Percentiles rank a stretch among this genome's conserved stretches.
Evolutionary conservation across 2,888 invertebrate species (phyloP).

Genomic region (Caenorhabditis sulstoni): DNA sequence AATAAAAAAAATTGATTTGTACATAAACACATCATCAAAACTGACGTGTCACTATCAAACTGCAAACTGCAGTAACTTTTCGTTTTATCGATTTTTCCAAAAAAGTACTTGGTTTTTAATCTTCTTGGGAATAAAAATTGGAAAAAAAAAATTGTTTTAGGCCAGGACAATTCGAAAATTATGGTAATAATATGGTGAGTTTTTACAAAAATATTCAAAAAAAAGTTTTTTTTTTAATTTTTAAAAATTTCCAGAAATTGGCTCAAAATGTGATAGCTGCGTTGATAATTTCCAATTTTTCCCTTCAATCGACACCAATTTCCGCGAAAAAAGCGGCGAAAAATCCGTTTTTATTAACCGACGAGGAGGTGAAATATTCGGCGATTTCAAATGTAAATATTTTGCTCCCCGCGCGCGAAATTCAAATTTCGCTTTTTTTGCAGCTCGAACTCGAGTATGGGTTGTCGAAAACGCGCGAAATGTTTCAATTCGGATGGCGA

Average conservation of each 20-base stretch:
- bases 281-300: not conserved
- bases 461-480: conserved; percentile 70
- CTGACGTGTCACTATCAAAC: conserved; percentile 28
- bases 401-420: not conserved
- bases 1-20: not conserved
- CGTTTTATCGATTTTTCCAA: conserved; percentile 32
- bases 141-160: not conserved
- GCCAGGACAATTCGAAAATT: not conserved
- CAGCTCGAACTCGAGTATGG: conserved; percentile 62
- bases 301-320: not conserved
- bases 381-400: conserved; percentile 39
- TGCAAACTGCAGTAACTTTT: conserved; percentile 8
- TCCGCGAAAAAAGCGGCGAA: not conserved
- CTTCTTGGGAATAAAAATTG: no score
- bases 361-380: conserved; percentile 53
- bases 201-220: not conserved
- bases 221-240: conserved; percentile 4
- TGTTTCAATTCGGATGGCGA: conserved; percentile 81
- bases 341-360: conserved; percentile 52
- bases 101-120: not conserved
- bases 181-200: conserved; percentile 46
- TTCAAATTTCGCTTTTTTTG: not conserved
- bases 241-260: conserved; percentile 32
- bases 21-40: not conserved
- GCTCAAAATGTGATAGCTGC: conserved; percentile 14